Evolutionary conservation across 2,888 invertebrate genomes (phyloP).

Genomic region (Trissolcus japonicus): DNA sequence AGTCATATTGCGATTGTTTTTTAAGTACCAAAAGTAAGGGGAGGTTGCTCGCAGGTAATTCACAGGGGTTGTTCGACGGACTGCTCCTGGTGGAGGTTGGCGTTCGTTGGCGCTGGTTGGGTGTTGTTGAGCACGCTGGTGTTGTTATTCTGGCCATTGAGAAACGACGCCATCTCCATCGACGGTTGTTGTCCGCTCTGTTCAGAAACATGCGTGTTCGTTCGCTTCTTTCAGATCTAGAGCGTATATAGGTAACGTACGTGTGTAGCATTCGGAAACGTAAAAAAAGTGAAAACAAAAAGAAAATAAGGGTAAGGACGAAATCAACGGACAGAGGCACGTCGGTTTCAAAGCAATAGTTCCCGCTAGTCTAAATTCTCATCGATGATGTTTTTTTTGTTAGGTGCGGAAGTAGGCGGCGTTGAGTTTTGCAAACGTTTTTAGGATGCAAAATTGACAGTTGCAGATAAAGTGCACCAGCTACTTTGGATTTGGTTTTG

Average conservation of each 20-base stretch:
- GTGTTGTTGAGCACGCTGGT: constrained; percentile 69
- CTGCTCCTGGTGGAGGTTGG: constrained; percentile 64
- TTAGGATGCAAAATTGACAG: constrained; percentile 4
- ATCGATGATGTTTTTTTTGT: constrained; percentile 17
- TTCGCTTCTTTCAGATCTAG: constrained; percentile 76
- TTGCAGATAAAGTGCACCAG: constrained; percentile 24
- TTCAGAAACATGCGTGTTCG: constrained; percentile 76
- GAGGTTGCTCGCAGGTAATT: constrained; percentile 32
- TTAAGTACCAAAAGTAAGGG: constrained; percentile 37
- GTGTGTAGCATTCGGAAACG: constrained; percentile 68
- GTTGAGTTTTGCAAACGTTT: constrained; percentile 18
- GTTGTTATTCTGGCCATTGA: constrained; percentile 76
- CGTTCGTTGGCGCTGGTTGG: constrained; percentile 62
- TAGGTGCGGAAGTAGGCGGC: constrained; percentile 27
- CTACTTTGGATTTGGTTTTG: constrained; percentile 21
- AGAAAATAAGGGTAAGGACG: constrained; percentile 62
- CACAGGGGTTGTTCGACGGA: constrained; percentile 69
- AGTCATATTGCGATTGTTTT: not conserved
- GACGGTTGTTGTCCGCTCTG: constrained; percentile 75
- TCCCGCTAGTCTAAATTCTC: constrained; percentile 15
- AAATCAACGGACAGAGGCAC: constrained; percentile 50
- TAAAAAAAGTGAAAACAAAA: constrained; percentile 60
- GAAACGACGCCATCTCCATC: constrained; percentile 76
- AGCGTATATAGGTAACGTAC: constrained; percentile 74
- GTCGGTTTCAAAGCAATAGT: constrained; percentile 28